Percentiles rank a stretch among this genome's conserved stretches.
Conservation (phyloP, 2,113 vertebrate species). For the Dromiciops gliroides region DNA sequence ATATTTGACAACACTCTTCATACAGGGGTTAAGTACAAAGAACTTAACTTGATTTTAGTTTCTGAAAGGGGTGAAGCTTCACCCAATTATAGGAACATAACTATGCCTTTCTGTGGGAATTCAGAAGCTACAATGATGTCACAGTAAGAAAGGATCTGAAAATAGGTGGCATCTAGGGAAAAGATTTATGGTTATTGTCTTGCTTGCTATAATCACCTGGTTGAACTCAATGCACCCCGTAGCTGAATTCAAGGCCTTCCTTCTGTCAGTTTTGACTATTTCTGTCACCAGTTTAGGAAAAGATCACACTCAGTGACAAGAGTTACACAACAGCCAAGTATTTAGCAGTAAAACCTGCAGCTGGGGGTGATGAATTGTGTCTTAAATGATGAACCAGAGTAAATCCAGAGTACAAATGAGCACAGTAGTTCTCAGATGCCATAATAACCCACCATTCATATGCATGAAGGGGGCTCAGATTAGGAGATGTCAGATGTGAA, state of each 20-base stretch:
- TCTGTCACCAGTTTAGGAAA: slow-evolving; percentile 17
- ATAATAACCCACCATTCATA: slow-evolving; percentile 41
- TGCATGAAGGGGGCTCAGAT: slow-evolving; percentile 17
- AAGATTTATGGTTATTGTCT: slow-evolving; percentile 10
- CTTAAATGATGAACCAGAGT: slow-evolving; percentile 11
- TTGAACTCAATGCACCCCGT: slow-evolving; percentile 4
- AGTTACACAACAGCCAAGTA: slow-evolving; percentile 38
- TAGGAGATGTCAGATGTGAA: slow-evolving; percentile 45
- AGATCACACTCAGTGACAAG: slow-evolving; percentile 16
- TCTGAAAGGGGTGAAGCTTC: not conserved
- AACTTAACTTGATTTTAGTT: not conserved
- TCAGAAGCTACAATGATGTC: not conserved
- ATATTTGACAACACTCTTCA: not conserved
- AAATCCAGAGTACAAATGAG: slow-evolving; percentile 29
- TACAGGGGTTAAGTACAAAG: not conserved
- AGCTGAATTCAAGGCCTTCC: slow-evolving; percentile 24
- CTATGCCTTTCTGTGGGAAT: not conserved
- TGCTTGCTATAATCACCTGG: slow-evolving; percentile 36
- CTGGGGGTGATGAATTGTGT: slow-evolving; percentile 26
- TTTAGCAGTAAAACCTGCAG: slow-evolving; percentile 44
- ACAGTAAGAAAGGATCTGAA: not conserved
- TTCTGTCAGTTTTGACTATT: slow-evolving; percentile 49
- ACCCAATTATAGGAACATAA: not conserved
- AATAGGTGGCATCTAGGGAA: slow-evolving; percentile 38
- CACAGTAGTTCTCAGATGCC: slow-evolving; percentile 22